Base-by-base conservation (phyloP, 1,140 invertebrate species). In the Telenomus remus region DNA sequence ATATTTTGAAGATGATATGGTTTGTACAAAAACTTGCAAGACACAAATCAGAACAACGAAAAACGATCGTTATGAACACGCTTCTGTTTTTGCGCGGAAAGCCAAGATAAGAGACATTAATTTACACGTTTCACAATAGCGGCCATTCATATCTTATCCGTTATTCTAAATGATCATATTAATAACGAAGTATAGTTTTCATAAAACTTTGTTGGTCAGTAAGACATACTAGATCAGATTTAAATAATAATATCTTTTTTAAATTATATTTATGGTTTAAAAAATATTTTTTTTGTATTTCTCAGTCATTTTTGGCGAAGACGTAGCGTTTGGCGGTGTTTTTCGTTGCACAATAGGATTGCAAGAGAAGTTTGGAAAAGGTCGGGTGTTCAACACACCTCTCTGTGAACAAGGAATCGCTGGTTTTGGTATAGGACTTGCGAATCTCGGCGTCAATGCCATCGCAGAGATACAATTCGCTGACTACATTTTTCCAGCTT, bases 381-480 rank as follows among this genome's bases (percentile, higher is more conserved):
- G 96, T 49, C 89, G 98, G 11, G 97, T 99, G 0, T 99, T 99
- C 86, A 99, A 99, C 83, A 98, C 97, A 0, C 98, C 98, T 0
- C 89, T 99, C 0, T 98, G 95, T 89, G 98, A 99, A 85, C 98
- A 99, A 88, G 98, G 98, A 8, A 99, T 99, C 78, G 97, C 94
- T 6, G 98, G 97, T 0, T 99, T 99, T 89, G 98, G 94, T 0
- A 99, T 99, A 73, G 98, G 98, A 9, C 87, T 97, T 13, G 98
- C 98, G 0, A 93, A 92, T 5, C 90, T 91, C 0, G 98, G 98
- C 9, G 90, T 94, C 0, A 99, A 96, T 1, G 95, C 97, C 0
- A 97, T 99, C 70, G 98, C 97, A 12, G 98, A 99, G 90, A 99
- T 99, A 82, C 98, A 99, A 88, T 99, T 99, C 91, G 97, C 97